Percentiles rank a stretch among this genome's conserved stretches.
Conservation (phyloP, 2,888 invertebrate species). For the Enoplolaimus lenunculus region DNA sequence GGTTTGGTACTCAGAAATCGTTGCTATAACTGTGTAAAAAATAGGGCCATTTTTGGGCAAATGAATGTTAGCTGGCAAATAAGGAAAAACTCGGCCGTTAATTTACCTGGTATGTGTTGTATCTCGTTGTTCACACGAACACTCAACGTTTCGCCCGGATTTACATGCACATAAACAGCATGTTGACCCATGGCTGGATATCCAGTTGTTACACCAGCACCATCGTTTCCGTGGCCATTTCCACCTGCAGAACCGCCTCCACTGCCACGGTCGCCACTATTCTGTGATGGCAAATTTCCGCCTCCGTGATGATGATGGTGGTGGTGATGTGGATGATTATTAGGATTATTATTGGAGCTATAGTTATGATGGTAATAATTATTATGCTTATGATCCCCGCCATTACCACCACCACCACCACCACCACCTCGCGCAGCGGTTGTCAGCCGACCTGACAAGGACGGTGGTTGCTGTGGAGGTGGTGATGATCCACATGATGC, state of each 20-base stretch:
- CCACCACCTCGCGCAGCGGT: not conserved
- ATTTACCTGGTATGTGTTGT: conserved; percentile 63
- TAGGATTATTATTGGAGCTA: not conserved
- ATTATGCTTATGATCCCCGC: not conserved
- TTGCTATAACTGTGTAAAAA: too few relatives aligned
- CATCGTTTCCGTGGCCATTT: conserved; percentile 9
- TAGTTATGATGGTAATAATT: not conserved
- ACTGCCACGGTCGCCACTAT: conserved; percentile 25
- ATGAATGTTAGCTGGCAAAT: too few relatives aligned
- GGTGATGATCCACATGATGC: too few relatives aligned
- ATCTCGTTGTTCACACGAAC: conserved; percentile 56
- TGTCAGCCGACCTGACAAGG: too few relatives aligned
- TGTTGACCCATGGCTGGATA: conserved; percentile 37
- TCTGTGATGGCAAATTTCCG: not conserved
- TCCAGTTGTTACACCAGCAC: not conserved
- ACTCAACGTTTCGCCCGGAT: conserved; percentile 61
- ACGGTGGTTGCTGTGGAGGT: too few relatives aligned
- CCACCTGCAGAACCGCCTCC: conserved; percentile 24
- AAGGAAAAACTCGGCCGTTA: too few relatives aligned
- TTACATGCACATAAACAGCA: conserved; percentile 59
- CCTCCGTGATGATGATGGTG: not conserved
- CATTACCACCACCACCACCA: not conserved
- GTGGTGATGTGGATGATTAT: not conserved
- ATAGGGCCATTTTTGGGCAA: too few relatives aligned
- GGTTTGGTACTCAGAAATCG: too few relatives aligned